Base-by-base conservation (phyloP, 2,888 invertebrate species). In the Latrodectus elegans region DNA sequence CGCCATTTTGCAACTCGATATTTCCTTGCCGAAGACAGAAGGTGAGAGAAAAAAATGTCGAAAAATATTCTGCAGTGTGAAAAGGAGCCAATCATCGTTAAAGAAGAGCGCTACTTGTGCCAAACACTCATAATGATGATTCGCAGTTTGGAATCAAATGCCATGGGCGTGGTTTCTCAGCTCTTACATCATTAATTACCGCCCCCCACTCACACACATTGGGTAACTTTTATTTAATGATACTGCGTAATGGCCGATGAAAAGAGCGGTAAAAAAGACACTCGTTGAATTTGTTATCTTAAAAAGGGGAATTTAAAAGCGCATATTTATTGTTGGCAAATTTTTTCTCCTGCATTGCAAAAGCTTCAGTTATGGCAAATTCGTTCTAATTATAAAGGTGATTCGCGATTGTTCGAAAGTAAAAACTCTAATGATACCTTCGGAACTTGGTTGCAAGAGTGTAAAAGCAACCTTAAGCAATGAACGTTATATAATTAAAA, bases 91-190 rank as follows among this genome's bases (percentile, higher is more conserved):
- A 86, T 86, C 71, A 86, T 80, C 53, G 75, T 86, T 86, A 86
- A 86, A 75, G 22, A 65, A 17, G 71, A 53, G 51, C 53, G 22
- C 64, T 26, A 49, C 75, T 10, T 22, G 38, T 38, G 22, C 52
- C 60, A 12, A 12, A 15, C 74, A 26, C 65, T 4, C 53, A 26
- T 86, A 86, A 86, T 80, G 85, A 86, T 86, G 85, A 86, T 86
- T 86, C 85, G 75, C 70, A 15, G 38, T 22, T 80, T 53, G n/a
- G 72, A 76, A 79, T 80, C 79, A 65, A 86, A 80, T 65, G 70
- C 70, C 51, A 38, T 64, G 76, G 85, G 85, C 80, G 81, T 26
- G 65, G 38, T 73, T 38, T 22, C 49, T 51, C 11, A 26, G 17
- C 38, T n/a, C 52, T 51, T 71, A 51, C 22, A 65, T 83, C 83